Conservation (phyloP, 1,140 invertebrate genomes). For the Phenacoccus solenopsis region DNA sequence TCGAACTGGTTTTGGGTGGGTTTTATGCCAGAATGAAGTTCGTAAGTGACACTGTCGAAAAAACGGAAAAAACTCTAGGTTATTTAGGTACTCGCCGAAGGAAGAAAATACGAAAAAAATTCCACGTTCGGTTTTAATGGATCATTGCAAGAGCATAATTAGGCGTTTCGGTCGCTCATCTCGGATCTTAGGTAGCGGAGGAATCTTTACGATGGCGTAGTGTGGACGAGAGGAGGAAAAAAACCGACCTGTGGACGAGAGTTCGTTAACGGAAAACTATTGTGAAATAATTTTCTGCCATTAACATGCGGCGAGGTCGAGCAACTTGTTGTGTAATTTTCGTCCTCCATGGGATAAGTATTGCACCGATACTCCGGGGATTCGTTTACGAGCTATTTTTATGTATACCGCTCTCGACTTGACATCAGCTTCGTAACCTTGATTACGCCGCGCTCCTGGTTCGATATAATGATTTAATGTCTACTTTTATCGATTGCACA, state of each 20-base stretch:
- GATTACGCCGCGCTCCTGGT: slow-evolving; percentile 3
- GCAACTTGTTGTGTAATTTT: slow-evolving; percentile 13
- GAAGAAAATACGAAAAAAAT: too few species aligned
- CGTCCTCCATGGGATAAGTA: slow-evolving; percentile 15
- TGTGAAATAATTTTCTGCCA: slow-evolving; percentile 13
- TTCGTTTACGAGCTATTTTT: slow-evolving; percentile 16
- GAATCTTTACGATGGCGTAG: not conserved
- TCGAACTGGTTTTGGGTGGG: too few species aligned
- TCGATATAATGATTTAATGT: slow-evolving; percentile 10
- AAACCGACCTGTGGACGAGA: slow-evolving; percentile 7
- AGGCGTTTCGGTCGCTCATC: too few species aligned
- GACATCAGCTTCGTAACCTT: slow-evolving; percentile 9
- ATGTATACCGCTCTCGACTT: not conserved
- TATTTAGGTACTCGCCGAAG: too few species aligned
- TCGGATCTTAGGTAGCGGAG: too few species aligned
- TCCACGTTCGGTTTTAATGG: too few species aligned
- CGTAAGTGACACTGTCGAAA: too few species aligned
- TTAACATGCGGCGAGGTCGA: slow-evolving; percentile 14
- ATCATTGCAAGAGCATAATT: too few species aligned
- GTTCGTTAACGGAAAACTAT: slow-evolving; percentile 10
- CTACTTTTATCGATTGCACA: slow-evolving; percentile 8
- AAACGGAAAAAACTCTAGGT: too few species aligned
- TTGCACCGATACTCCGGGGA: slow-evolving; percentile 1
- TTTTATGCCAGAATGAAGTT: too few species aligned
- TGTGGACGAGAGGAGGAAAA: not conserved